These are phyloP conservation scores for Eurytoma adleriae DNA, from an alignment of 2,888 invertebrate genomes.

Conservation along the genomic window DNA sequence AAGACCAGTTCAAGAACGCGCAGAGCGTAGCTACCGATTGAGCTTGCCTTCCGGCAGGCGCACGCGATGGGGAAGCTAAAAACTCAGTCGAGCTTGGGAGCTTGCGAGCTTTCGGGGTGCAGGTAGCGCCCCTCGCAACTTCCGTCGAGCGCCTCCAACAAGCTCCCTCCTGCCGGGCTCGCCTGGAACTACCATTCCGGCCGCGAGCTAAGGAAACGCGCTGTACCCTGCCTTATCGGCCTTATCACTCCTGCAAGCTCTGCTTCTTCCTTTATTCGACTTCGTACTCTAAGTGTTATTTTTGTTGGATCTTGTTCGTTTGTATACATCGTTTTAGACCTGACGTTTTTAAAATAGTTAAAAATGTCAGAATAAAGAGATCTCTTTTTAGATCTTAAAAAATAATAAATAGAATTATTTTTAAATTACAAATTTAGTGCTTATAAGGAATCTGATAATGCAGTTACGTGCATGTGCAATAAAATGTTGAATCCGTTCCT, in stretches of 20 bases:
- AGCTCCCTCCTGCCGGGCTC: slow-evolving; percentile 65
- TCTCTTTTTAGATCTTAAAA: too few relatives aligned
- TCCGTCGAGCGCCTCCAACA: slow-evolving; percentile 67
- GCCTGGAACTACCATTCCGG: slow-evolving; percentile 69
- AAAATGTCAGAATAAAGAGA: too few relatives aligned
- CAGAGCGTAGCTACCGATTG: slow-evolving; percentile 29
- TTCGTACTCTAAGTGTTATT: too few relatives aligned
- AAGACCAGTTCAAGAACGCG: background rate
- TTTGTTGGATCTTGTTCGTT: too few relatives aligned
- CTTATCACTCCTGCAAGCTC: slow-evolving; percentile 38
- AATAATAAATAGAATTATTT: too few relatives aligned
- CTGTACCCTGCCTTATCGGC: slow-evolving; percentile 71
- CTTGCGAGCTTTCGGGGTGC: slow-evolving; percentile 11
- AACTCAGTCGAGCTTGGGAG: slow-evolving; percentile 63
- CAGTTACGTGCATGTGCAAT: too few relatives aligned
- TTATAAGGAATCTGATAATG: too few relatives aligned
- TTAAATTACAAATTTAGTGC: too few relatives aligned
- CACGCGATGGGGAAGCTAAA: slow-evolving; percentile 37
- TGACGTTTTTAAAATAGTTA: too few relatives aligned
- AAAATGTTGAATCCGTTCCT: too few relatives aligned
- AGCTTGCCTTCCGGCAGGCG: slow-evolving; percentile 57
- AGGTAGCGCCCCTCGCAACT: slow-evolving; percentile 70
- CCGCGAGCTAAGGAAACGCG: slow-evolving; percentile 29
- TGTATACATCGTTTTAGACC: too few relatives aligned
- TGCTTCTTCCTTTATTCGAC: too few relatives aligned